Evolutionary conservation across 2,888 invertebrate species (phyloP), one percentile per base, ranked within the genome.

Genomic region (Clunio marinus): DNA sequence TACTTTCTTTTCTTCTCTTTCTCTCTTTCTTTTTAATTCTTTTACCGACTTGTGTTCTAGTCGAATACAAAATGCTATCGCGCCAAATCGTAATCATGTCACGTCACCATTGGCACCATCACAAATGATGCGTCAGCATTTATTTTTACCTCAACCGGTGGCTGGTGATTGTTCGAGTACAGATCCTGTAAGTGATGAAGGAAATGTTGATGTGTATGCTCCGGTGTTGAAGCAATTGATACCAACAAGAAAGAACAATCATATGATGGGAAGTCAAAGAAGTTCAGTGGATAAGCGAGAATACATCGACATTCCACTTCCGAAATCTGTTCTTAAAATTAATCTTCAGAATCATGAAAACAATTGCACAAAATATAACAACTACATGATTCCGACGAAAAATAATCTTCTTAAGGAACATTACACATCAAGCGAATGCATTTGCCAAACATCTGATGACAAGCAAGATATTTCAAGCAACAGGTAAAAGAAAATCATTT

Each of bases 311-410:
- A 79, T 79, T 62, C 79, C 79, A 69, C 73, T 79, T 69, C 78
- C 79, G 59, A 78, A 79, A 74, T 78, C 78, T 22, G 75, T 79
- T 46, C 74, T 75, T 32, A 77, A 76, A 72, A 73, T 74, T 8
- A 74, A 73, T 15, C 41, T 71, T 24, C 69, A 71, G 70, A 81
- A 82, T 69, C 83, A 83, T 69, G 82, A 83, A 71, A 77, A 80
- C 67, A 78, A 80, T 75, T 83, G 83, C 71, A 79, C 83, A 65
- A 80, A 82, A 70, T 83, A 80, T 70, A n/a, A n/a, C n/a, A 83
- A 83, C 71, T 81, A 82, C 70, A 77, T 81, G 66, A 80, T 82
- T 1, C 73, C 80, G 71, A 79, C 80, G 70, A 71, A 70, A 22
- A 71, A 71, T 32, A 82, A 81, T 71, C 80, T 68, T 13, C 25